Conservation (phyloP, 2,888 invertebrate species). For the Deroplatys truncata region DNA sequence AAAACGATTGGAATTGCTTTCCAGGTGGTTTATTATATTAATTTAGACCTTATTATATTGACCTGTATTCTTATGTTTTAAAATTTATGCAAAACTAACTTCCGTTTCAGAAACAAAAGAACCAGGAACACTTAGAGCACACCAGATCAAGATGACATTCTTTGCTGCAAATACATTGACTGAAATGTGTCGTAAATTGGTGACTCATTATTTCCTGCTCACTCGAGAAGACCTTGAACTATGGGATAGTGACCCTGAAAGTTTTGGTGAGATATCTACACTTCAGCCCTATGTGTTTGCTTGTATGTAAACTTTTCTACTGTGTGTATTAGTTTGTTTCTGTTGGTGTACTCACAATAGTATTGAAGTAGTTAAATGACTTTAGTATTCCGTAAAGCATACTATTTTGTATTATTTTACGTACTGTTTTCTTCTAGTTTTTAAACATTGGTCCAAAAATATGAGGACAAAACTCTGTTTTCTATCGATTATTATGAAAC, state of each 20-base stretch:
- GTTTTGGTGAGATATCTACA: slow-evolving; percentile 58
- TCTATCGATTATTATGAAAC: no score
- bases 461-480: no score
- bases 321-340: not conserved
- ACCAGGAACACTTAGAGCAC: slow-evolving; percentile 54
- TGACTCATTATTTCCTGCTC: slow-evolving; percentile 83
- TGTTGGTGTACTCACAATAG: not conserved
- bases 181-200: slow-evolving; percentile 78
- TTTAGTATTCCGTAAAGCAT: no score
- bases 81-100: not conserved
- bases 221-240: slow-evolving; percentile 76
- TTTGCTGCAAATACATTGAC: slow-evolving; percentile 70
- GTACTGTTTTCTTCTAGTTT: no score
- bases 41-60: no score
- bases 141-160: slow-evolving; percentile 69
- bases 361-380: not conserved
- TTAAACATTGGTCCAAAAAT: no score
- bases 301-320: not conserved
- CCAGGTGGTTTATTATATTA: no score
- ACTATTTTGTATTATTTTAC: no score
- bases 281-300: not conserved
- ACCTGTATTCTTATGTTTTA: no score
- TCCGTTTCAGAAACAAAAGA: slow-evolving; percentile 43
- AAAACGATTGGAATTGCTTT: no score
- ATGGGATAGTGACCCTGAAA: slow-evolving; percentile 90